Base-by-base conservation (phyloP, 2,888 invertebrate genomes). In the Ophion costatus region DNA sequence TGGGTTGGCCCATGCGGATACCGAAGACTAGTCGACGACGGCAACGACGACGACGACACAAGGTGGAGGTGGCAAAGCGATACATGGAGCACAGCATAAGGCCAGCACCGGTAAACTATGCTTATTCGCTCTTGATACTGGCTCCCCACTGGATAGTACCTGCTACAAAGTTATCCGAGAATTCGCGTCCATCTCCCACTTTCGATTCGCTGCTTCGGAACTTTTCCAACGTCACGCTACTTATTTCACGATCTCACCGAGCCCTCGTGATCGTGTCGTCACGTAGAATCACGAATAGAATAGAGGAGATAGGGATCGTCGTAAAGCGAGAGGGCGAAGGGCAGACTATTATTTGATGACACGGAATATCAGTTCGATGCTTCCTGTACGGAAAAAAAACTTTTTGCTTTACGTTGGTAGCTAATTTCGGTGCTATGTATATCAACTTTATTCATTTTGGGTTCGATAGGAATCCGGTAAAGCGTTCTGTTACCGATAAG, bases 1-100 rank as follows among this genome's bases (percentile, higher is more conserved):
- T 92, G 91, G 91, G 91, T 89, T 89, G 89, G 86, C 80, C 87
- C 81, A 66, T 84, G 80, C 82, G 80, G 76, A 45, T 77, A 71
- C 67, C 71, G 63, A 78, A 61, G 80, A 76, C 63, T 59, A 74
- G 63, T 82, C 74, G 82, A 81, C 76, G 80, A 38, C 69, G 66
- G 45, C 67, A 66, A 75, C 78, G 66, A 80, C 66, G 73, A 11
- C 45, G 45, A 51, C 51, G 51, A 51, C 17, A 75, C 78, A 61
- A 69, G 73, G 69, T 69, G 22, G 76, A 80, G 82, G 85, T 80
- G 85, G 82, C 75, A 75, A 24, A 80, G 79, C 71, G 59, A 80
- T 76, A 76, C 71, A 61, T 69, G 56, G 70, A 79, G 69, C 78
- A 73, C 80, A 77, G 79, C 71, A 79, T 66, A 84, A 59, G 67